Evolutionary conservation across 2,888 invertebrate species (phyloP).

Genomic region (Meliscaeva auricollis): DNA sequence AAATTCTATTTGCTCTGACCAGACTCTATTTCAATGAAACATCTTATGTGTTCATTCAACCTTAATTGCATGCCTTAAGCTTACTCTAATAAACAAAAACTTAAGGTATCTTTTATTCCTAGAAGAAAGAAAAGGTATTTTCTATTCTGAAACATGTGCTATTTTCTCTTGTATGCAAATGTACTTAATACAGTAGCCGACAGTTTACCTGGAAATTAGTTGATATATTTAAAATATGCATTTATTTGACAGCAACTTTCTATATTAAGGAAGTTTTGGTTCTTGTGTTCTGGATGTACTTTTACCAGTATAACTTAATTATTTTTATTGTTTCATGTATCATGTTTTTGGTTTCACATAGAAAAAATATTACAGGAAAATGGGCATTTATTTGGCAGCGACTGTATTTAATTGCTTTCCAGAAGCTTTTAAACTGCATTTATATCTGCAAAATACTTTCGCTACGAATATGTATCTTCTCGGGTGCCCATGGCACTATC

Average conservation of each 20-base stretch:
- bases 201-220: too few relatives aligned
- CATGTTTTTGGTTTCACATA: too few relatives aligned
- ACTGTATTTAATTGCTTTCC: conserved; percentile 6
- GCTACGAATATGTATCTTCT: neutral
- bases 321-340: too few relatives aligned
- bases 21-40: neutral
- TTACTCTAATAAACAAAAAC: neutral
- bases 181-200: too few relatives aligned
- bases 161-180: too few relatives aligned
- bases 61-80: conserved; percentile 4
- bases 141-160: neutral
- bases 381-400: conserved; percentile 5
- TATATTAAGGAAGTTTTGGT: too few relatives aligned
- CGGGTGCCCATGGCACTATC: neutral
- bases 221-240: too few relatives aligned
- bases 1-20: neutral
- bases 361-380: too few relatives aligned
- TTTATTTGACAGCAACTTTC: too few relatives aligned
- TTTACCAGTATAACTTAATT: too few relatives aligned
- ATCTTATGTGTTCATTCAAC: conserved; percentile 20
- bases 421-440: conserved; percentile 10
- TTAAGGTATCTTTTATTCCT: neutral
- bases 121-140: neutral
- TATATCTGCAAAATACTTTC: neutral
- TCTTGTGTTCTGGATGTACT: too few relatives aligned